A percentile compares a stretch with the other conserved stretches of the same genome.
Evolutionary conservation across 2,888 invertebrate genomes (phyloP).

Genomic region (Phania funesta): DNA sequence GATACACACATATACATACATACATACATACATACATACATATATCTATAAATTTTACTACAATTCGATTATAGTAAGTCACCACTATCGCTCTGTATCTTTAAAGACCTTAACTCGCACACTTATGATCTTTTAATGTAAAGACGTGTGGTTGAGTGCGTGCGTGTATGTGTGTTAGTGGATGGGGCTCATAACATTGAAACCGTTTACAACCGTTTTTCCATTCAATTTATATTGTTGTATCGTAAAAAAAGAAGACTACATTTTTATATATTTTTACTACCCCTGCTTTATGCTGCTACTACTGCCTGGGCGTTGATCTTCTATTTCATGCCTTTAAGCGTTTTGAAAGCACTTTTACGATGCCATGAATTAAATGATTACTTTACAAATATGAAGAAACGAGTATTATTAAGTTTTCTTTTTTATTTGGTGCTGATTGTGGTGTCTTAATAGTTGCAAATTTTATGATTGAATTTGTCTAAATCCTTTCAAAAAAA

Average conservation of each 20-base stretch:
- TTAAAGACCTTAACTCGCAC: conserved; percentile 30
- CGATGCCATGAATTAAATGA: conserved; percentile 43
- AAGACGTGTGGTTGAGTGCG: too few species aligned
- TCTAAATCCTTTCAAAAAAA: conserved; percentile 35
- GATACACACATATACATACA: neutral
- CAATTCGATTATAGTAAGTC: conserved; percentile 40
- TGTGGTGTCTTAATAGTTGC: conserved; percentile 45
- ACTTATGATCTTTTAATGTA: conserved; percentile 37
- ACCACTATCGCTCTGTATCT: conserved; percentile 3
- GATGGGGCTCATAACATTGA: conserved; percentile 32
- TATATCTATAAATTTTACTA: conserved; percentile 35
- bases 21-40: neutral
- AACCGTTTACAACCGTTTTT: conserved; percentile 55
- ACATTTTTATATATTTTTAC: conserved; percentile 39
- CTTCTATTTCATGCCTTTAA: conserved; percentile 33
- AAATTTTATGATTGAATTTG: conserved; percentile 36
- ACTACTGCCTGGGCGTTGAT: neutral
- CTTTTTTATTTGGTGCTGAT: conserved; percentile 52
- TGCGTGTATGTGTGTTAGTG: neutral
- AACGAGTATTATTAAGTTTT: neutral
- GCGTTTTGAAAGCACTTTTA: conserved; percentile 38
- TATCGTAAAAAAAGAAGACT: conserved; percentile 40
- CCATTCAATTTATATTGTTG: conserved; percentile 57
- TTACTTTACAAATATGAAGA: conserved; percentile 19
- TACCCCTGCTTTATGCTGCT: neutral